Base-by-base conservation (phyloP, 2,888 invertebrate species). In the Mythimna impura region DNA sequence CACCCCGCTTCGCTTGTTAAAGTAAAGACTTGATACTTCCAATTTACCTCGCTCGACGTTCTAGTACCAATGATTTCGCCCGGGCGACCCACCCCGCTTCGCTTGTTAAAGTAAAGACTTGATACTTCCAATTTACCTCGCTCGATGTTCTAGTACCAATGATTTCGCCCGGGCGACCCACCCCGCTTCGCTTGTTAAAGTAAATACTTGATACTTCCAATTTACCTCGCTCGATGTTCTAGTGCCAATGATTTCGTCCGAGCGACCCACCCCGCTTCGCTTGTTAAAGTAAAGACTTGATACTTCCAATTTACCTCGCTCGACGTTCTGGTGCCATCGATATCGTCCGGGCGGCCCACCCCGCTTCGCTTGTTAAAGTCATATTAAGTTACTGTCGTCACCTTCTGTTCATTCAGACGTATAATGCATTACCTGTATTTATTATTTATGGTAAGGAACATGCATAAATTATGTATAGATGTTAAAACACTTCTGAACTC, bases 401-500 rank as follows among this genome's bases (percentile, higher is more conserved):
- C 1, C 36, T 40, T 52, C 20, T 30, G 14, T 52, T 54, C 10
- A 52, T 65, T 25, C 40, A 34, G 20, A 52, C 50, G n/a, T 50
- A 25, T 50, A 22, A 52, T 52, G 30, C 14, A 65, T 6, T 17
- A 34, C n/a, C 22, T 14, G 10, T 20, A 20, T n/a, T n/a, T 25
- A n/a, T 43, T 34, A 2, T 54, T 14, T 10, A 34, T 34, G 34
- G 9, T 7, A 6, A 25, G 25, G 25, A 61, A 22, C n/a, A 61
- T 7, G n/a, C 20, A n/a, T 62, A 25, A 66, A 43, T 36, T 36
- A 9, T 22, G 7, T 52, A 14, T 54, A n/a, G n/a, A 34, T 25
- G 22, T 73, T 30, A 40, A 80, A 47, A 22, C 30, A 36, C 17
- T 12, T 10, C 22, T 78, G 12, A 50, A 71, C 3, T 40, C 40